Evolutionary conservation across 1,140 invertebrate species (phyloP).

Genomic region (Drosophila burlai): DNA sequence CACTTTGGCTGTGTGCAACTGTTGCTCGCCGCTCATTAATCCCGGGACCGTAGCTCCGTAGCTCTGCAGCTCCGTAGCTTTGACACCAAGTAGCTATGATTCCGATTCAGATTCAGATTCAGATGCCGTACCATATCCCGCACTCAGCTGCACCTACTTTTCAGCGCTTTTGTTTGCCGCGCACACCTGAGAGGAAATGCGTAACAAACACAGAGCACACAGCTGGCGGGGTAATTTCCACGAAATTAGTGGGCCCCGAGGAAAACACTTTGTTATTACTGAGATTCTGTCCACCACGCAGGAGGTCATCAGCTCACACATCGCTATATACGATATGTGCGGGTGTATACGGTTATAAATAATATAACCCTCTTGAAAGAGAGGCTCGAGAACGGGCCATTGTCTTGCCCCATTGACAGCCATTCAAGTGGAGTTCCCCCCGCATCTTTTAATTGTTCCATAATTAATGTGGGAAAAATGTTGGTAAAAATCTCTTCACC

Average conservation of each 20-base stretch:
- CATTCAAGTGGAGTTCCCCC: slow-evolving; percentile 79
- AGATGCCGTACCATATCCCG: slow-evolving; percentile 34
- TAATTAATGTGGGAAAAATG: slow-evolving; percentile 79
- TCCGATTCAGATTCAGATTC: slow-evolving; percentile 53
- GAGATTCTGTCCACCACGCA: slow-evolving; percentile 77
- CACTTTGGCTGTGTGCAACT: slow-evolving; percentile 74
- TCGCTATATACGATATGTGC: slow-evolving; percentile 31
- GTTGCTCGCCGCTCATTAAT: slow-evolving; percentile 73
- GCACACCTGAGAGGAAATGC: slow-evolving; percentile 80
- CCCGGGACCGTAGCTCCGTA: slow-evolving; percentile 44
- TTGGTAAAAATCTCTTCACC: slow-evolving; percentile 47
- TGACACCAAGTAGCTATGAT: slow-evolving; percentile 38
- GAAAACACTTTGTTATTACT: slow-evolving; percentile 39
- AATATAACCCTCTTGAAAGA: slow-evolving; percentile 18
- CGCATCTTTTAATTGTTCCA: slow-evolving; percentile 75
- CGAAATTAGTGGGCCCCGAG: slow-evolving; percentile 61
- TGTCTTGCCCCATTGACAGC: slow-evolving; percentile 70
- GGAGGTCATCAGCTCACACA: slow-evolving; percentile 59
- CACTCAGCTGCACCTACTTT: slow-evolving; percentile 76
- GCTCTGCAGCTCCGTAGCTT: slow-evolving; percentile 28
- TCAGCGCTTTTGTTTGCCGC: slow-evolving; percentile 73
- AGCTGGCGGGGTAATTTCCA: slow-evolving; percentile 64
- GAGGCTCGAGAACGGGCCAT: slow-evolving; percentile 47
- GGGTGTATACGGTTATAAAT: slow-evolving; percentile 37
- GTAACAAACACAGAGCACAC: slow-evolving; percentile 52